Conservation (phyloP, 2,797 vertebrate genomes). For the Hirundo rustica region DNA sequence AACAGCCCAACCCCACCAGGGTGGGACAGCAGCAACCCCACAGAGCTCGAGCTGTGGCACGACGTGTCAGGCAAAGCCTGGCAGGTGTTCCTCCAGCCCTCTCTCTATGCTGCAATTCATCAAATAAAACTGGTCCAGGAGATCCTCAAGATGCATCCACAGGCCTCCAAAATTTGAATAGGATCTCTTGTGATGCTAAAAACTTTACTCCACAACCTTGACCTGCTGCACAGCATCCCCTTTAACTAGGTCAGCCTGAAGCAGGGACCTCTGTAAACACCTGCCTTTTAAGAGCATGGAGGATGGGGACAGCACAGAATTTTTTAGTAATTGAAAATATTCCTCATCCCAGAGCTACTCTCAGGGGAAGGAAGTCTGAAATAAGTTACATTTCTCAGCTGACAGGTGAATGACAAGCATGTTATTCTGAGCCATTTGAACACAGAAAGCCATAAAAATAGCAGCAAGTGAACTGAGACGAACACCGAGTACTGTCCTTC, state of each 20-base stretch:
- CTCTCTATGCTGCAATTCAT: neutral
- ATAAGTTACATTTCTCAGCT: conserved; percentile 53
- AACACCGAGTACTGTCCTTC: conserved; percentile 31
- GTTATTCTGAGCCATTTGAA: conserved; percentile 69
- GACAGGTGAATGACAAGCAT: conserved; percentile 68
- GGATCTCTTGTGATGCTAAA: neutral
- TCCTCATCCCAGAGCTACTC: conserved; percentile 44
- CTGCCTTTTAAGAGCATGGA: neutral
- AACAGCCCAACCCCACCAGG: neutral
- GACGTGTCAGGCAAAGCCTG: neutral
- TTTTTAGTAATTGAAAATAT: conserved; percentile 42
- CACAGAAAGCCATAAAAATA: conserved; percentile 63
- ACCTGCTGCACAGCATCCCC: neutral
- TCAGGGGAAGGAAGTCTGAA: conserved; percentile 62
- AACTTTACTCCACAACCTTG: conserved; percentile 8
- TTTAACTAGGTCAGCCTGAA: conserved; percentile 34
- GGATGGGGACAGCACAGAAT: conserved; percentile 4
- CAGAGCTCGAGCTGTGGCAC: neutral
- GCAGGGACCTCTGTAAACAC: neutral
- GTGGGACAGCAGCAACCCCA: neutral
- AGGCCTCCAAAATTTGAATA: neutral
- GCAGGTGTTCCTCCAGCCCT: neutral
- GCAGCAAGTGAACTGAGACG: conserved; percentile 44
- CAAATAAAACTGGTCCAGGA: neutral
- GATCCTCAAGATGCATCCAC: neutral